Evolutionary conservation across 2,113 vertebrate genomes (phyloP).

Genomic region (Erinaceus europaeus): DNA sequence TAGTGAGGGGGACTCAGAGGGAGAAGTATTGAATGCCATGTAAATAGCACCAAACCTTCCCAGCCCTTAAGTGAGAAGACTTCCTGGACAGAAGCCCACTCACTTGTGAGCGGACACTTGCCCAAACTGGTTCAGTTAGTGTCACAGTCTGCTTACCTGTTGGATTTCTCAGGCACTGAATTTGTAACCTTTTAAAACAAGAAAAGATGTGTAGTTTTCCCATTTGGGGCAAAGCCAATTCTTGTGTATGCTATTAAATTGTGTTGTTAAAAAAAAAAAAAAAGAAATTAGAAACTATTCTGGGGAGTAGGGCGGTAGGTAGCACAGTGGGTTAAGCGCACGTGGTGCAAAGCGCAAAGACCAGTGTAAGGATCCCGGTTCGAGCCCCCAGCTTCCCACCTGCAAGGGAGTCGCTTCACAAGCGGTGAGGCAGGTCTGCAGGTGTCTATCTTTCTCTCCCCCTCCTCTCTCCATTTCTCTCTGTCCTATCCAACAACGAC

Average conservation of each 20-base stretch:
- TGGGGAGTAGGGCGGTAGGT: too few species aligned
- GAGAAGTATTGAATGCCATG: not conserved
- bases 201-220: slow-evolving; percentile 33
- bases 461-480: too few species aligned
- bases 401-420: too few species aligned
- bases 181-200: slow-evolving; percentile 47
- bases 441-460: too few species aligned
- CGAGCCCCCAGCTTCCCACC: too few species aligned
- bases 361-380: too few species aligned
- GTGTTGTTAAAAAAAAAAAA: too few species aligned
- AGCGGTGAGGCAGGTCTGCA: too few species aligned
- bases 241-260: slow-evolving; percentile 56
- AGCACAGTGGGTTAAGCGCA: too few species aligned
- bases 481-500: too few species aligned
- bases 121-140: not conserved
- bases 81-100: not conserved
- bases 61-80: accelerated
- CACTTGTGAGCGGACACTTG: not conserved
- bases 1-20: slow-evolving; percentile 80
- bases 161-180: not conserved
- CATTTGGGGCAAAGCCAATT: slow-evolving; percentile 48
- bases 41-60: not conserved
- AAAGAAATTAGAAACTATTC: too few species aligned
- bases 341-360: too few species aligned
- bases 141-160: not conserved